Conservation (phyloP, 1,140 invertebrate species). For the Trinorchestia longiramus region DNA sequence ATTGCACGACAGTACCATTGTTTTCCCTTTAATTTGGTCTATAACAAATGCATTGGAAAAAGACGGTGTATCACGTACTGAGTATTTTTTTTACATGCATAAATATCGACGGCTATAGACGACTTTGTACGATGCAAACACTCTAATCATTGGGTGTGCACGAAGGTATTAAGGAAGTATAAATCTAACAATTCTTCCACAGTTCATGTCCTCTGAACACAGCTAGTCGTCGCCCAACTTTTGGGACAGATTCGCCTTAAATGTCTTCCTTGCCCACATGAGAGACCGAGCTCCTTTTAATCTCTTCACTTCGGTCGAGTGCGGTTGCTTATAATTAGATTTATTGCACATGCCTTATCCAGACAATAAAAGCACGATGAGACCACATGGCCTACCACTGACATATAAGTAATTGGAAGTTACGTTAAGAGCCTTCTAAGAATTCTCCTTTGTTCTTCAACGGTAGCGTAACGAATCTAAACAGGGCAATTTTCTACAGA, state of each 20-base stretch:
- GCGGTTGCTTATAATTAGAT: neutral
- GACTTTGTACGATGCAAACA: too few relatives aligned
- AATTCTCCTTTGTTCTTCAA: neutral
- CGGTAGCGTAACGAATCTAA: neutral
- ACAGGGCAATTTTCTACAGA: neutral
- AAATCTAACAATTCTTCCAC: too few relatives aligned
- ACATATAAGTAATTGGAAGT: neutral
- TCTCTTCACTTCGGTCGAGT: neutral
- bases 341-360: neutral
- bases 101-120: too few relatives aligned
- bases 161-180: too few relatives aligned
- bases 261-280: neutral
- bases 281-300: neutral
- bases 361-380: neutral
- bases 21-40: too few relatives aligned
- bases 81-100: too few relatives aligned
- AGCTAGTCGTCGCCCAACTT: neutral
- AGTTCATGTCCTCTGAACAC: neutral
- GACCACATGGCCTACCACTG: neutral
- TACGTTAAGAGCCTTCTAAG: neutral
- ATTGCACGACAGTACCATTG: too few relatives aligned
- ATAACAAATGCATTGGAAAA: too few relatives aligned
- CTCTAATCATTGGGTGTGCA: too few relatives aligned
- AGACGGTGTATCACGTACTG: too few relatives aligned
- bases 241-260: neutral